Base-by-base conservation (phyloP, 2,888 invertebrate species). In the Mactromeris polynyma region DNA sequence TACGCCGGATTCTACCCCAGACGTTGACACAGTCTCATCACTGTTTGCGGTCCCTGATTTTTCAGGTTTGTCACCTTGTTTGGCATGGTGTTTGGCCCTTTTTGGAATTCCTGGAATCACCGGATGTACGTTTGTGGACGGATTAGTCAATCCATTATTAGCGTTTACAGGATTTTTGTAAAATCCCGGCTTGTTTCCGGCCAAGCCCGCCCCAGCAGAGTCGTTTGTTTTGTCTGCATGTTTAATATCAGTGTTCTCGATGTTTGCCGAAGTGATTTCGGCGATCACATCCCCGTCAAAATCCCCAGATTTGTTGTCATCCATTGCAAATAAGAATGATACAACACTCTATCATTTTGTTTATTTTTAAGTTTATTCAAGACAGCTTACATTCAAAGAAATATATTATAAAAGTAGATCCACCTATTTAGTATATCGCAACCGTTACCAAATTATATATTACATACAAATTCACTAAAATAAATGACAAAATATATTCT, bases 111-210 rank as follows among this genome's bases (percentile, higher is more conserved):
- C 73, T 40, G 46, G 42, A 26, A 26, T 42, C 26, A 36, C 69
- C 14, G 36, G 64, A n/a, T 38, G 40, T 21, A 6, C 19, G 17
- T 26, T 73, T 14, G 69, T 31, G 69, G 26, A 46, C 21, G 83
- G n/a, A 31, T 73, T 69, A 31, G 3, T 36, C 26, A 26, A 7
- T 17, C 31, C 78, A 14, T 36, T 54, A 38, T 36, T 78, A 0
- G 21, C 36, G 9, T 54, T 84, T 7, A 38, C 26, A 14, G 84
- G 78, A 54, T 78, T 84, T 84, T 84, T 84, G 36, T 38, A 38
- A 84, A 84, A 78, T 38, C 84, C 84, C 6, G 84, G 84, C n/a
- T 84, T 84, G 51, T 78, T 84, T 26, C 33, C 73, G 6, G 83
- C 73, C 73, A 73, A 11, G 7, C 33, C 33, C 2, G 19, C 73